Conservation (phyloP, 2,113 vertebrate genomes). For the Tragelaphus scriptus region DNA sequence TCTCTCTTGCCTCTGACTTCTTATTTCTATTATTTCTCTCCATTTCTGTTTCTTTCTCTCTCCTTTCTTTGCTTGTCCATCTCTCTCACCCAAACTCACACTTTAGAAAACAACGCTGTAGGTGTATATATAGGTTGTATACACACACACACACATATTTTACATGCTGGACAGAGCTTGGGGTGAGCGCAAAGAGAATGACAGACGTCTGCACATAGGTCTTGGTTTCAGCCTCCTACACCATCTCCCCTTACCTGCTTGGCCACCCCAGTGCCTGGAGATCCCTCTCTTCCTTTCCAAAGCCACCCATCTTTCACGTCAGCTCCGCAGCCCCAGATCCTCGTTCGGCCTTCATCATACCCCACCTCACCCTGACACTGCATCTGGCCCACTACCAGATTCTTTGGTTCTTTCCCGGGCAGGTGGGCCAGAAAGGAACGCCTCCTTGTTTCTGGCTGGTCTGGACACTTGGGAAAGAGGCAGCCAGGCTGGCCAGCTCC, state of each 20-base stretch:
- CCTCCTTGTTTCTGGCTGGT: rapidly evolving
- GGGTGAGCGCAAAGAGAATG: neutral
- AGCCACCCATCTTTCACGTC: neutral
- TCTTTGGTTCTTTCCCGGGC: neutral
- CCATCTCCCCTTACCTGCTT: neutral
- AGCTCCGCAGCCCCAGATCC: neutral
- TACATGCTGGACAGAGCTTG: neutral
- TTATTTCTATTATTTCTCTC: neutral
- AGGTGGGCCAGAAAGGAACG: neutral
- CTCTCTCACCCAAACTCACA: neutral
- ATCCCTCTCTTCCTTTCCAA: neutral
- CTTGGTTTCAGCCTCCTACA: neutral
- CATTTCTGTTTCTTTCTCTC: neutral
- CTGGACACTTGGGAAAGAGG: neutral
- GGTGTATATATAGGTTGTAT: neutral
- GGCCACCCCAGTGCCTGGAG: neutral
- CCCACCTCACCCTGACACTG: rapidly evolving
- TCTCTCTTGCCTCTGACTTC: neutral
- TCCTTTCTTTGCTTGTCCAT: neutral
- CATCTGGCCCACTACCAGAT: neutral
- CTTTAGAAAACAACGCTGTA: neutral
- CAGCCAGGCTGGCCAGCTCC: neutral
- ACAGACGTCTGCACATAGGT: rapidly evolving
- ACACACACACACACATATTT: neutral
- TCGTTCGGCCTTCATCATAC: neutral